Conservation (phyloP, 2,888 invertebrate genomes). For the Philereme vetulata region DNA sequence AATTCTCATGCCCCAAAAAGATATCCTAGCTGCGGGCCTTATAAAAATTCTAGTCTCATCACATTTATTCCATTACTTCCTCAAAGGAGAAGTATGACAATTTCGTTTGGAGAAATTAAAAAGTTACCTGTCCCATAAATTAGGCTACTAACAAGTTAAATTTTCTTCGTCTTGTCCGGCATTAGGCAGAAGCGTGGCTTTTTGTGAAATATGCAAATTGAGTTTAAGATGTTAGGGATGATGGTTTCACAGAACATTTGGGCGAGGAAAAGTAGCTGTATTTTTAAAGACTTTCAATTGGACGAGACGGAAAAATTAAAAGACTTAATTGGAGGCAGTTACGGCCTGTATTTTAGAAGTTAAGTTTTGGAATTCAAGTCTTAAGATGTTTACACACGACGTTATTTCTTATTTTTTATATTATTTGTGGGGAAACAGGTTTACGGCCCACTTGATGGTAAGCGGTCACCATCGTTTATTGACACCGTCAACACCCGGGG, state of each 20-base stretch:
- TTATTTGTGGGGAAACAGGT: no score
- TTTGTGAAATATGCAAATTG: slow-evolving; percentile 60
- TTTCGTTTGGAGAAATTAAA: slow-evolving; percentile 72
- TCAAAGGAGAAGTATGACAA: slow-evolving; percentile 76
- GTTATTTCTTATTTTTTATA: no score
- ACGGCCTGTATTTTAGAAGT: background rate
- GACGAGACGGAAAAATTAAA: slow-evolving; percentile 8
- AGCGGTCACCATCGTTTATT: no score
- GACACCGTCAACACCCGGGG: no score
- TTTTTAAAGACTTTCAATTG: slow-evolving; percentile 21
- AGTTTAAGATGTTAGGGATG: slow-evolving; percentile 55
- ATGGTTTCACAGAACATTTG: slow-evolving; percentile 50
- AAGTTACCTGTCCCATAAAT: slow-evolving; percentile 74
- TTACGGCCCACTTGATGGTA: no score
- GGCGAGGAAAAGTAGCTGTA: slow-evolving; percentile 34
- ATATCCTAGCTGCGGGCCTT: slow-evolving; percentile 37
- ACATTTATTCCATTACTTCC: slow-evolving; percentile 65
- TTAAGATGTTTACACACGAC: no score
- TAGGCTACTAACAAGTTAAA: slow-evolving; percentile 73
- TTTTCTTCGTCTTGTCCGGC: slow-evolving; percentile 62
- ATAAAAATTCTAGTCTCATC: slow-evolving; percentile 62
- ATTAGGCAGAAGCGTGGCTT: slow-evolving; percentile 53
- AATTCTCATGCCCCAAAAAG: background rate
- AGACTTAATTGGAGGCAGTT: slow-evolving; percentile 6
- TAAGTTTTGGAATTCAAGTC: no score